Conservation (phyloP, 2,113 vertebrate genomes). For the Microcebus tavaratra region DNA sequence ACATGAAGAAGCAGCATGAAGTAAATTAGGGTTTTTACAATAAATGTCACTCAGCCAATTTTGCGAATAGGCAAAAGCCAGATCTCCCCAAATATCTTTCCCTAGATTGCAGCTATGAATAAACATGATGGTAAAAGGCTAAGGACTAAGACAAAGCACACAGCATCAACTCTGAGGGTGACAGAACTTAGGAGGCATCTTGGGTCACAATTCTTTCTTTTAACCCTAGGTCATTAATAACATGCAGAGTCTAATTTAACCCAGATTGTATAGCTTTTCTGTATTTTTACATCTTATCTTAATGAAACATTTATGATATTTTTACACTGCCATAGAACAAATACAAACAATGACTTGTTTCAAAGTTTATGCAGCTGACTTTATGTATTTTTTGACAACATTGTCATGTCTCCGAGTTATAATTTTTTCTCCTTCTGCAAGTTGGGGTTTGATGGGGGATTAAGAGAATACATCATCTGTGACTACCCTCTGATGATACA, state of each 20-base stretch:
- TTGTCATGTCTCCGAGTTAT: neutral
- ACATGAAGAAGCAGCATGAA: conserved; percentile 22
- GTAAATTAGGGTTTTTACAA: neutral
- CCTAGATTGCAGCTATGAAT: neutral
- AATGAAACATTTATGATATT: conserved; percentile 10
- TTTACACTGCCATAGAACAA: neutral
- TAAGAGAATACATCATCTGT: neutral
- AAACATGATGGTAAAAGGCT: neutral
- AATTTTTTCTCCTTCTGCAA: conserved; percentile 2
- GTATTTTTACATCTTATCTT: conserved; percentile 25
- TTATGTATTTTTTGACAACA: conserved; percentile 40
- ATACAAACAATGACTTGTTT: neutral
- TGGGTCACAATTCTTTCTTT: neutral
- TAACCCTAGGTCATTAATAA: neutral
- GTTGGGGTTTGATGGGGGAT: neutral
- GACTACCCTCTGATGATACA: neutral
- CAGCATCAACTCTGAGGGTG: neutral
- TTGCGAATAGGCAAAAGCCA: neutral
- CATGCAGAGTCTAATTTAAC: neutral
- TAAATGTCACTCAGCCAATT: neutral
- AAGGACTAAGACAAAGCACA: neutral
- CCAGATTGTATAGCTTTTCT: neutral
- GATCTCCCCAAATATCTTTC: neutral
- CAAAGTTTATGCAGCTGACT: neutral
- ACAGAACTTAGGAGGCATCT: neutral